Evolutionary conservation across 2,888 invertebrate genomes (phyloP), one percentile per base, ranked within the genome.

Genomic region (Erebia palarica): DNA sequence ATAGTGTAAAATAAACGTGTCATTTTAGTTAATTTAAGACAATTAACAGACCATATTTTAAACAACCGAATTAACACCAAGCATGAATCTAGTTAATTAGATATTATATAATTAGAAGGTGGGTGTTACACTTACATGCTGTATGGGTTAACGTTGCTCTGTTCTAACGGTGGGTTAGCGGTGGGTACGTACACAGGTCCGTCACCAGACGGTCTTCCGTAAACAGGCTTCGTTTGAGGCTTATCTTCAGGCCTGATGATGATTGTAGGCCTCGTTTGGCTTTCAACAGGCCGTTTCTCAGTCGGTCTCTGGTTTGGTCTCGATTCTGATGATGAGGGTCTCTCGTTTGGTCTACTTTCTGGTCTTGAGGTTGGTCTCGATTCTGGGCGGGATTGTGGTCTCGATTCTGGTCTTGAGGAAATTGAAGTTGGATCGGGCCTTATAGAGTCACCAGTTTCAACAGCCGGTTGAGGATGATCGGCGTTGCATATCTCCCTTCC

Each of bases 401-500:
- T 69, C 10, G 66, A 49, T 10, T 66, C 70, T 1, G 75, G 73
- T 14, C 71, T 66, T 36, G 47, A 65, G 60, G 47, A 61, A 60
- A 47, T 49, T 42, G 64, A 47, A 13, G 69, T 69, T 21, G 70
- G 57, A 42, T 72, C 72, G 3, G 75, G 76, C 49, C 73, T 72
- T 1, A 53, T 47, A 11, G 81, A 81, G 36, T 82, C 89, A n/a
- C 74, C 78, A 11, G 81, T 82, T 27, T 82, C 89, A n/a, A 75
- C 78, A 51, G 76, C 81, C 36, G 84, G 88, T 57, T 78, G 85
- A 0, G 84, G 91, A 11, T 77, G 87, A 61, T 91, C 85, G 0
- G 91, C 90, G 53, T 94, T 94, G 78, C 95, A 95, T 10, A 95
- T 94, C 66, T 94, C 94, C 73, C 94, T 87, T 0, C 95, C 95